phyloP scores from a whole-genome alignment of 2,113 vertebrate species.

The Spheniscus mendiculus region DNA sequence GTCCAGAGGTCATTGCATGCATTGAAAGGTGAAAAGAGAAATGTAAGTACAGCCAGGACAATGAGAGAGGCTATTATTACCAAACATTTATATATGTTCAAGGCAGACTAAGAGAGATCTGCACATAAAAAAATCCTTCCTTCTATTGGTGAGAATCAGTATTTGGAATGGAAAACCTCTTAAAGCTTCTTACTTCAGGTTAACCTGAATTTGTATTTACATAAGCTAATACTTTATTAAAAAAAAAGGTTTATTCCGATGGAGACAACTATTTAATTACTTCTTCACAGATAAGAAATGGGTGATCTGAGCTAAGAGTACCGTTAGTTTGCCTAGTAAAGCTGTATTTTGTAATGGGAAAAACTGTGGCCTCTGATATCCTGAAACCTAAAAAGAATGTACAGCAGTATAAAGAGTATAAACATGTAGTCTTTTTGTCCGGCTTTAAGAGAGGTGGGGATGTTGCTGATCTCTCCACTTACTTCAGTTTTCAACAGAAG shows the following conservation, averaged over 20 bases:
- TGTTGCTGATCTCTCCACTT: background rate
- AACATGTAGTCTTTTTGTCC: background rate
- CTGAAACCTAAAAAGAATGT: background rate
- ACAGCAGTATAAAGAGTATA: background rate
- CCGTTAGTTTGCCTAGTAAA: background rate
- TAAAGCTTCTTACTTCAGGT: background rate
- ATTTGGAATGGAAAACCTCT: background rate
- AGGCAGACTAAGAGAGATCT: background rate
- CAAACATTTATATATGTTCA: background rate
- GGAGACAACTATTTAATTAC: background rate
- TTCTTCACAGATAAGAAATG: background rate
- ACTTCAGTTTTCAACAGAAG: background rate
- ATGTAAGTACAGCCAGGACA: background rate
- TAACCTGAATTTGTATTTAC: background rate
- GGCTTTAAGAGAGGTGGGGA: background rate
- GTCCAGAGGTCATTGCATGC: background rate
- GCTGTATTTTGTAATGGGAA: background rate
- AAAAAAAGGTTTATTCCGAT: background rate
- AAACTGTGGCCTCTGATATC: background rate
- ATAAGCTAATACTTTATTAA: background rate
- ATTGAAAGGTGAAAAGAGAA: background rate
- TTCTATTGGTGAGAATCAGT: background rate
- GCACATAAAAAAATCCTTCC: background rate
- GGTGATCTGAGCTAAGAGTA: background rate
- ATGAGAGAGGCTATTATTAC: background rate